Evolutionary conservation across 2,113 vertebrate species (phyloP).

Genomic region (Butorides virescens): DNA sequence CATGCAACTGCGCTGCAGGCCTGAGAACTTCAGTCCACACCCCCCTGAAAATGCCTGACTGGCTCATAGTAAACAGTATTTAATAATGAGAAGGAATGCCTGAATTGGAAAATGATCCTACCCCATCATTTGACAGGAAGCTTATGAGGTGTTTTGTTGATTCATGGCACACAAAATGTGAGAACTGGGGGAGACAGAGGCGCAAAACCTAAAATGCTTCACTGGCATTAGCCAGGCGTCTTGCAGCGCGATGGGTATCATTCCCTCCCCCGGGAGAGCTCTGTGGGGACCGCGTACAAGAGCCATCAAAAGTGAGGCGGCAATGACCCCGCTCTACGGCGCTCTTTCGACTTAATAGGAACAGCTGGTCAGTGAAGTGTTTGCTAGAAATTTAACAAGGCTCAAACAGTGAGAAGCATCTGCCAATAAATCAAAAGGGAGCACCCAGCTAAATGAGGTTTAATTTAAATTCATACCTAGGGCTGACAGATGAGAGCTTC

Average conservation of each 20-base stretch:
- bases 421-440: constrained; percentile 76
- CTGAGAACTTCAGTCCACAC: background rate
- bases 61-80: background rate
- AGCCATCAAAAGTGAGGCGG: constrained; percentile 26
- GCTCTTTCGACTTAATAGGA: constrained; percentile 70
- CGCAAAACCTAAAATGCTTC: background rate
- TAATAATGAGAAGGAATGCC: background rate
- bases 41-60: constrained; percentile 10
- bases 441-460: constrained; percentile 64
- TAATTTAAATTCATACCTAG: constrained; percentile 70
- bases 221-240: constrained; percentile 11
- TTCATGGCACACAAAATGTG: background rate
- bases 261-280: background rate
- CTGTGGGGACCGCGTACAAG: background rate
- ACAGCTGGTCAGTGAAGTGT: constrained; percentile 79
- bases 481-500: constrained; percentile 37
- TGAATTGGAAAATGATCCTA: background rate
- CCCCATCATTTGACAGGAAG: background rate
- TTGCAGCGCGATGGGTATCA: background rate
- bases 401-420: constrained; percentile 65
- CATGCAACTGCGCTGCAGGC: background rate
- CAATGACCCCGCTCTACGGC: constrained; percentile 54
- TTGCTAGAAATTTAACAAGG: constrained; percentile 77
- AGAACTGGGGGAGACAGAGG: background rate
- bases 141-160: constrained; percentile 30